Base-by-base conservation (phyloP, 2,797 vertebrate species). In the Iguana delicatissima region DNA sequence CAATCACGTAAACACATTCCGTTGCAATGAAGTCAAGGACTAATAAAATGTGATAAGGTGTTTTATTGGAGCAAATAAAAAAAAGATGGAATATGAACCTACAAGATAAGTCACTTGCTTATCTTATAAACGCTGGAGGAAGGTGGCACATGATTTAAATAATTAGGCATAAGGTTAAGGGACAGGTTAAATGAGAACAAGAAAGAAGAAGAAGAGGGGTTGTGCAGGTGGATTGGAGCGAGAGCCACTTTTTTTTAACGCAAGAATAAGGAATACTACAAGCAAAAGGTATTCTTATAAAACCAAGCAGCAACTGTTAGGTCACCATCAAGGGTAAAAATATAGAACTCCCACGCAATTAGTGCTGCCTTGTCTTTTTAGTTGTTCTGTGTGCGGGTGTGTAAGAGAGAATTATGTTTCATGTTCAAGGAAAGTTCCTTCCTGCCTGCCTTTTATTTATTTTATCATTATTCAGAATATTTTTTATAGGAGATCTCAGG, bases 31-130 rank as follows among this genome's bases (percentile, higher is more conserved):
- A 88, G 91, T 95, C 93, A 95, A 89, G 16, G 64, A 46, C 84
- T 91, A 89, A 93, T 84, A 83, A 91, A 91, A 92, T 77, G n/a
- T 2, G 89, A 88, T 90, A 94, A 94, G 92, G 89, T 77, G 84
- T 92, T 96, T 96, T 93, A 95, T 89, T 93, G 90, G 89, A 59
- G 89, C 32, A 93, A 87, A 91, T 93, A 92, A 85, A 83, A n/a
- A 85, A 92, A 94, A 86, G 80, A 73, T 59, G 84, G 64, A 93
- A 87, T 84, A 85, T 57, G 79, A 94, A 94, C 86, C 86, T 42
- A 32, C 38, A 84, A 90, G 81, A 80, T 64, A 42, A 90, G 90
- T 90, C 88, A 94, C 88, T 90, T 80, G 87, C 76, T 80, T 87
- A 95, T 91, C 86, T 93, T 91, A 87, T 55, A 74, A 77, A 62